Percentiles rank a stretch among this genome's conserved stretches.
Conservation (phyloP, 1,140 invertebrate genomes). For the Colletes gigas region DNA sequence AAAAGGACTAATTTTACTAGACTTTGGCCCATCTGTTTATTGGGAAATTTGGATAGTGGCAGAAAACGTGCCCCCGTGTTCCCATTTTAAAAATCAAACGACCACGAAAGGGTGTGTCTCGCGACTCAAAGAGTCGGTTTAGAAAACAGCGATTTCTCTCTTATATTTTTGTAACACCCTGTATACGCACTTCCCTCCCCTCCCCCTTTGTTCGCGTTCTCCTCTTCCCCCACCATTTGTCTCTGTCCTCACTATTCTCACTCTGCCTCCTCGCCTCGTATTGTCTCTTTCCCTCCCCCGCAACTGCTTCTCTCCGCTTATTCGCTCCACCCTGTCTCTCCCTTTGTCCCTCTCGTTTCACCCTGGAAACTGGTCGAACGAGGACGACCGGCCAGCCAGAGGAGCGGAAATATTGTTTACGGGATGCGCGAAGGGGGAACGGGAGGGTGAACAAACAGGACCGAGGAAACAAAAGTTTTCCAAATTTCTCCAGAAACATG, state of each 20-base stretch:
- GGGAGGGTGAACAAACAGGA: background rate
- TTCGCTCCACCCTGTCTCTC: conserved; percentile 21
- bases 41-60: too few relatives aligned
- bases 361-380: conserved; percentile 32
- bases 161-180: conserved; percentile 20
- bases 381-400: conserved; percentile 22
- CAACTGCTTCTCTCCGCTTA: conserved; percentile 1
- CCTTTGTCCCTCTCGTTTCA: conserved; percentile 18
- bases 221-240: background rate
- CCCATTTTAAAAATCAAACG: too few relatives aligned
- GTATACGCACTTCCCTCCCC: background rate
- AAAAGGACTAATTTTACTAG: too few relatives aligned
- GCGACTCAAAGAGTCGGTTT: too few relatives aligned
- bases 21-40: too few relatives aligned
- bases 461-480: background rate
- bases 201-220: background rate
- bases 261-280: background rate
- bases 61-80: too few relatives aligned
- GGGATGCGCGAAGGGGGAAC: background rate
- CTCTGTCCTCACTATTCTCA: conserved; percentile 6
- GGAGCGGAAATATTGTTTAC: conserved; percentile 40
- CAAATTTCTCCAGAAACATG: background rate
- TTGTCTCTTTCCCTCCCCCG: too few relatives aligned
- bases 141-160: too few relatives aligned
- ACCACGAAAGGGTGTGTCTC: too few relatives aligned